Percentiles rank a stretch among this genome's conserved stretches.
phyloP scores from a whole-genome alignment of 2,797 vertebrate genomes.

The Propithecus perrieri region DNA sequence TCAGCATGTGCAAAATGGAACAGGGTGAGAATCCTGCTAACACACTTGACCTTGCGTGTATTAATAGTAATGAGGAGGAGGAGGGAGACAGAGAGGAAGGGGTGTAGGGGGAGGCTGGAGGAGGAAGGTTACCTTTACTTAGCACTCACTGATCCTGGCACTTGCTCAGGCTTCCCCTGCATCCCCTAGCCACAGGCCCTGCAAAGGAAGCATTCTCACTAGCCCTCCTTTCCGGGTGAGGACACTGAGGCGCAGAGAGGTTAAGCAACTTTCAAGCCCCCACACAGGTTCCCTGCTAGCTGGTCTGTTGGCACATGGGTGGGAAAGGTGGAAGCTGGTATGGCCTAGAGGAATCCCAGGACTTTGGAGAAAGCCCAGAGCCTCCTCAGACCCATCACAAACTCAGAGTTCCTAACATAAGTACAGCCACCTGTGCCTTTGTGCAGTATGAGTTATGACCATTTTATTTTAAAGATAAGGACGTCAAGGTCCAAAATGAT shows the following conservation, averaged over 20 bases:
- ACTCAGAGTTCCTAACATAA: neutral
- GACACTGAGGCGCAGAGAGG: neutral
- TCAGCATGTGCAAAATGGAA: neutral
- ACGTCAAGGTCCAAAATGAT: neutral
- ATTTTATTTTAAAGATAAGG: neutral
- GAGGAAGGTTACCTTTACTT: neutral
- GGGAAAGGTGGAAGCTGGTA: neutral
- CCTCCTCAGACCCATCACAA: no score
- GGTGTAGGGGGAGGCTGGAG: neutral
- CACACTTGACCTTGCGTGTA: neutral
- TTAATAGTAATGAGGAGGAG: neutral
- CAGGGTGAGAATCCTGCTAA: neutral
- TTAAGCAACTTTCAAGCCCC: neutral
- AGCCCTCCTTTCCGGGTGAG: neutral
- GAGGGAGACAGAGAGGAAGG: accelerated
- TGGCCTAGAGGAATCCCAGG: neutral
- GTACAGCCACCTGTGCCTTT: accelerated
- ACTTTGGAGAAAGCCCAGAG: neutral
- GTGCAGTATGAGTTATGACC: no score
- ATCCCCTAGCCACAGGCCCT: no score
- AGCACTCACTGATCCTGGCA: accelerated
- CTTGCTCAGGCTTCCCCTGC: neutral
- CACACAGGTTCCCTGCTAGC: neutral
- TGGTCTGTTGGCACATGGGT: neutral
- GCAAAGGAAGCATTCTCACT: accelerated